Percentiles rank a stretch among this genome's conserved stretches.
Conservation (phyloP, 2,888 invertebrate species). For the Nymphalis polychloros region DNA sequence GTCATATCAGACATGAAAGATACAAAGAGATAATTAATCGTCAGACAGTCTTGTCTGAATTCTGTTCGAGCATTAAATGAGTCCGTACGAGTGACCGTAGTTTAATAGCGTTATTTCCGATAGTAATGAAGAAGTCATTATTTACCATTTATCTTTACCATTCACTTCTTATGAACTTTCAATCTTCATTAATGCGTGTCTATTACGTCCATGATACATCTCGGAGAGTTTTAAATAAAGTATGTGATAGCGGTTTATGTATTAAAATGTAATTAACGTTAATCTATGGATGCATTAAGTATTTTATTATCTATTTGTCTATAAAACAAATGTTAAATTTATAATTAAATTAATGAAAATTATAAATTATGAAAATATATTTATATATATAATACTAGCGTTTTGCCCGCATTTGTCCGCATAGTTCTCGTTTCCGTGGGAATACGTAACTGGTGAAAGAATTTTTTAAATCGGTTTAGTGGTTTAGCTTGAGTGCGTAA, state of each 20-base stretch:
- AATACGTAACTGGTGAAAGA: too few species aligned
- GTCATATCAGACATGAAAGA: neutral
- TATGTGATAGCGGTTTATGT: constrained; percentile 26
- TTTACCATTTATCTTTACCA: constrained; percentile 44
- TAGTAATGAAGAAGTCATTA: constrained; percentile 45
- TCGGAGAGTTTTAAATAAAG: constrained; percentile 14
- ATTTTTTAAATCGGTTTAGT: too few species aligned
- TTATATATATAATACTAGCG: too few species aligned
- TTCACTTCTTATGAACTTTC: constrained; percentile 37
- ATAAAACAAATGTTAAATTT: constrained; percentile 17
- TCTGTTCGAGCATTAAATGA: constrained; percentile 29
- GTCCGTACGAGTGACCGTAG: constrained; percentile 40
- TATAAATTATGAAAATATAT: too few species aligned
- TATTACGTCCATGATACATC: constrained; percentile 24
- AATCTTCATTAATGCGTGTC: constrained; percentile 38
- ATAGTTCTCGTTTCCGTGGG: too few species aligned
- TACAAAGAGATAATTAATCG: neutral
- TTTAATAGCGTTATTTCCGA: constrained; percentile 43
- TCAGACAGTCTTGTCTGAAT: neutral
- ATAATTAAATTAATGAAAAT: constrained; percentile 1
- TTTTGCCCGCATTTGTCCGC: too few species aligned
- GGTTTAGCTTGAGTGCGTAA: too few species aligned
- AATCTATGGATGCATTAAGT: constrained; percentile 30
- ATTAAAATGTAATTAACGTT: constrained; percentile 34
- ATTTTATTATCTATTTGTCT: constrained; percentile 10